Conservation (phyloP, 2,113 vertebrate species). For the Cryptomyrus ogoouensis region DNA sequence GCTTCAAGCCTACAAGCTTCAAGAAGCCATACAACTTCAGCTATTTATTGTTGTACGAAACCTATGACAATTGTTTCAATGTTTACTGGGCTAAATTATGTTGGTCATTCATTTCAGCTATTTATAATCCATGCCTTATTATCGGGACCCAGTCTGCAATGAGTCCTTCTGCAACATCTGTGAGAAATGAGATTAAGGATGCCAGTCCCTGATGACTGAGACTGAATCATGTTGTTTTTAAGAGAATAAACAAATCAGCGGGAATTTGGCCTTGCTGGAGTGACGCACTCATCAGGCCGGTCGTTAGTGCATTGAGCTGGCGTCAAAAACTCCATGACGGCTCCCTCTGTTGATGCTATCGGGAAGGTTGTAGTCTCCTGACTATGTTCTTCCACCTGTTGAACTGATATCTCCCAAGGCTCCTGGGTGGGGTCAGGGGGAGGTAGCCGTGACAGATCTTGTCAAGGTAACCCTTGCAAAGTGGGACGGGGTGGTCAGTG, state of each 20-base stretch:
- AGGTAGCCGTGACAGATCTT: neutral
- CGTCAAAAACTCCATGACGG: neutral
- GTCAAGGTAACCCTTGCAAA: neutral
- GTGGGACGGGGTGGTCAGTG: too few relatives aligned
- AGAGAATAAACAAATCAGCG: neutral
- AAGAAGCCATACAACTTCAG: neutral
- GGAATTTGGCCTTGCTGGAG: neutral
- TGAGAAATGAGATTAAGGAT: neutral
- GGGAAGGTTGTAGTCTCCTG: neutral
- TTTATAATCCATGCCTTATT: neutral
- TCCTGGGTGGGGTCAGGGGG: neutral
- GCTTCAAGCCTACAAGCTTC: neutral
- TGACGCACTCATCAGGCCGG: neutral
- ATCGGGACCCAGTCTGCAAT: neutral
- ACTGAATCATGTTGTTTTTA: neutral
- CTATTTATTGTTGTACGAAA: neutral
- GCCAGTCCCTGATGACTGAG: neutral
- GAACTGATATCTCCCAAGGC: conserved; percentile 7
- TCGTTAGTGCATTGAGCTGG: neutral
- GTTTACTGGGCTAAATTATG: neutral
- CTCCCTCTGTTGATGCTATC: neutral
- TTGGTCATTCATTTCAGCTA: neutral
- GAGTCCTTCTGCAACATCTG: neutral
- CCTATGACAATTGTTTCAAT: neutral
- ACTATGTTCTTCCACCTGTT: neutral